A percentile compares a stretch with the other conserved stretches of the same genome.
Evolutionary conservation across 2,113 vertebrate species (phyloP).

Genomic region (cat (Felis catus)): DNA sequence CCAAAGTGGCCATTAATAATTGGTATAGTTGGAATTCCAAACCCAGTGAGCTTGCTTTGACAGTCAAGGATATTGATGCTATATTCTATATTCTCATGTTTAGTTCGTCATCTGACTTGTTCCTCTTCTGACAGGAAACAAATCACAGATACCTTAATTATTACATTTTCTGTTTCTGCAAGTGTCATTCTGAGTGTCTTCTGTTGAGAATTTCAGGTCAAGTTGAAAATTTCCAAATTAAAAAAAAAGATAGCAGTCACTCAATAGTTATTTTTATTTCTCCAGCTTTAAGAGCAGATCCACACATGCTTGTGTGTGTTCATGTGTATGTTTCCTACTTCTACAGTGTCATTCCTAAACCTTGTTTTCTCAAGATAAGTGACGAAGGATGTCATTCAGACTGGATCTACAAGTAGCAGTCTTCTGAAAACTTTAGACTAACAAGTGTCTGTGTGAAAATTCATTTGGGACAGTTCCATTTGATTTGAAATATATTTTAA

Average conservation of each 20-base stretch:
- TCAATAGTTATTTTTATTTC: background rate
- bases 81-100: background rate
- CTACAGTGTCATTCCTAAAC: background rate
- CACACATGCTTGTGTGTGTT: background rate
- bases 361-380: background rate
- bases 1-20: background rate
- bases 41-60: background rate
- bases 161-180: background rate
- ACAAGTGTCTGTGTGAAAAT: background rate
- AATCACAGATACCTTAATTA: background rate
- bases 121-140: background rate
- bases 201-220: background rate
- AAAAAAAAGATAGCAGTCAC: background rate
- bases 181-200: background rate
- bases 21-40: background rate
- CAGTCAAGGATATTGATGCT: background rate
- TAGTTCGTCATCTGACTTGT: background rate
- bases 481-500: conserved; percentile 14
- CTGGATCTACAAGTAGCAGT: background rate
- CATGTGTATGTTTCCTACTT: background rate
- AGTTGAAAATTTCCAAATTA: background rate
- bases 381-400: background rate
- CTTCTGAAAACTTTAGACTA: background rate
- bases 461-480: background rate
- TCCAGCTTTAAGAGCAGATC: background rate